Percentiles rank a stretch among this genome's conserved stretches.
These are phyloP conservation scores for Ips typographus DNA, from an alignment of 1,140 invertebrate species.

Conservation along the genomic window DNA sequence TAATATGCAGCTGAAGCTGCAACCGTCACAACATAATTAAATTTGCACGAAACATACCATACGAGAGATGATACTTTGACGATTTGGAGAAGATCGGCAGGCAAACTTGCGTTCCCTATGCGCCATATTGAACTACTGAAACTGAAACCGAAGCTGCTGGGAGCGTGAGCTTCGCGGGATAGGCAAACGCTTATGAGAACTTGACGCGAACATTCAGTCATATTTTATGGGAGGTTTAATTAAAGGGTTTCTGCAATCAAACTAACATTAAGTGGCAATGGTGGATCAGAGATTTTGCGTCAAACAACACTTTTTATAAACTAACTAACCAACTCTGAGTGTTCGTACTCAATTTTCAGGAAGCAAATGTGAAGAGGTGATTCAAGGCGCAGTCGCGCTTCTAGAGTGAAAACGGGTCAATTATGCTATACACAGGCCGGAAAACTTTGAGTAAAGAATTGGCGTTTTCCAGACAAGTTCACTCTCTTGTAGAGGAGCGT, in stretches of 20 bases:
- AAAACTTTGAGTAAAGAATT: too few relatives aligned
- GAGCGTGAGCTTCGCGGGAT: background rate
- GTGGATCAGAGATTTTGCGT: background rate
- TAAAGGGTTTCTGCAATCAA: background rate
- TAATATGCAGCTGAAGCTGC: too few relatives aligned
- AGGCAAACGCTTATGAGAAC: background rate
- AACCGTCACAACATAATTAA: too few relatives aligned
- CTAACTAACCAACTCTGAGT: too few relatives aligned
- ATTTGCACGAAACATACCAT: constrained; percentile 40
- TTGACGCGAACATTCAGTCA: background rate
- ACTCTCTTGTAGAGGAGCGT: too few relatives aligned
- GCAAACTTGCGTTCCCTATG: constrained; percentile 36
- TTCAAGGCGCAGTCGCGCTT: too few relatives aligned
- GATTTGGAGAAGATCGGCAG: constrained; percentile 21
- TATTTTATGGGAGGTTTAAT: background rate
- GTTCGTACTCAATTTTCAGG: too few relatives aligned
- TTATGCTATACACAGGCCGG: too few relatives aligned
- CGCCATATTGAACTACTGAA: constrained; percentile 45
- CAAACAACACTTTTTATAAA: background rate
- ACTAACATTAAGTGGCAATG: background rate
- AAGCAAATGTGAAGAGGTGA: too few relatives aligned
- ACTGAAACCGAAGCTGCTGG: constrained; percentile 19
- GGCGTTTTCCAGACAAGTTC: too few relatives aligned
- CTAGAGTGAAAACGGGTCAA: too few relatives aligned
- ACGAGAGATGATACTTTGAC: constrained; percentile 43